Evolutionary conservation across 2,113 vertebrate species (phyloP), one percentile per base, ranked within the genome.

Genomic region (Capricornis sumatraensis): DNA sequence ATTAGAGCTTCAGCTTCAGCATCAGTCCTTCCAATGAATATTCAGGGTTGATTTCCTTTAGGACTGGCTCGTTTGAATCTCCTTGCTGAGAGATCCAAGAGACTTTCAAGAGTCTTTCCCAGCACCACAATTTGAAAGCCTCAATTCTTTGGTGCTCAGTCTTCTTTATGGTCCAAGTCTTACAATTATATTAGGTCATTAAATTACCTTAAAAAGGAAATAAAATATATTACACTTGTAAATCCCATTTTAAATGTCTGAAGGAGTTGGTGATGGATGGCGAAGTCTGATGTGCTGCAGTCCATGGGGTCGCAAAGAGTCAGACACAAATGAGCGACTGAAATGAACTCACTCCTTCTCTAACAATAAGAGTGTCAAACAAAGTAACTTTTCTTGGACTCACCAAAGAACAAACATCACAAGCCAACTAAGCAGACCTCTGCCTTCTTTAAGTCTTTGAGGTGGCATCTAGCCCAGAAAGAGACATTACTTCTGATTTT

Each of bases 311-410:
- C 1, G 1, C 67, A 25, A 36, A 71, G 10, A 40, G n/a, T 40
- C 19, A 0, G 67, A 23, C n/a, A 23, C 1, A 1, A 74, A 74
- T 23, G n/a, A 74, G 67, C 0, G 0, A 74, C n/a, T 74, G 53
- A 17, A 67, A 67, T 19, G 36, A 5, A 50, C 17, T 50, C 40
- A 9, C 28, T 45, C 3, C 71, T 62, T 43, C 40, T 25, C 23
- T 83, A 71, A 83, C 30, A 50, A 53, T 5, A 10, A 83, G 60
- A 87, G 60, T 23, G 12, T 28, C 84, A 88, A 43, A 36, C 43
- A 89, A 71, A 83, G 5, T 45, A 28, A 60, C 33, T 43, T 71
- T 33, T 40, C 52, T 82, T 83, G 74, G 57, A 88, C 6, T 58
- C 90, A n/a, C 30, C 76, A 43, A 28, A 83, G 43, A 43, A 50